Evolutionary conservation across 2,888 invertebrate genomes (phyloP).

Genomic region (Lacanobia wlatinum): DNA sequence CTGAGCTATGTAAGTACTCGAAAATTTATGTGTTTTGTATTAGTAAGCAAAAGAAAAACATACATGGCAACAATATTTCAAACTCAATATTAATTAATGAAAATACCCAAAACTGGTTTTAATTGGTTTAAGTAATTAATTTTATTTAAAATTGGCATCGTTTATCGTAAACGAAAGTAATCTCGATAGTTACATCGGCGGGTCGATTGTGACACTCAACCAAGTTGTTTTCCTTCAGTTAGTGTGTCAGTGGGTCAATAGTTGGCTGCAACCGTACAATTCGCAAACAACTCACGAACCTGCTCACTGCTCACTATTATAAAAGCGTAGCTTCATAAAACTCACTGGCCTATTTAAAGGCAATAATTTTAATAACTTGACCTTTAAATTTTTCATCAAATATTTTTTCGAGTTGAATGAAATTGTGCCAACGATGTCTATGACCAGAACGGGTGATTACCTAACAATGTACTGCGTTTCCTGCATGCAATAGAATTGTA

Average conservation of each 20-base stretch:
- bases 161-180: constrained; percentile 72
- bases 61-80: background rate
- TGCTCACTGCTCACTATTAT: constrained; percentile 79
- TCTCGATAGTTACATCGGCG: constrained; percentile 68
- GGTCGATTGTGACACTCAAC: constrained; percentile 79
- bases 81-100: background rate
- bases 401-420: background rate
- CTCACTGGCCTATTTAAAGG: constrained; percentile 41
- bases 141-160: constrained; percentile 2
- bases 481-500: constrained; percentile 58
- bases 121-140: background rate
- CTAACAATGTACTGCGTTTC: constrained; percentile 53
- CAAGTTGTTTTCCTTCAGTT: constrained; percentile 87
- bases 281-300: constrained; percentile 84
- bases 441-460: constrained; percentile 57
- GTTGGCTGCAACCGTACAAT: constrained; percentile 82
- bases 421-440: constrained; percentile 41
- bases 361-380: constrained; percentile 16
- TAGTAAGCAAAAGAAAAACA: background rate
- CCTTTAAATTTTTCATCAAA: constrained; percentile 4
- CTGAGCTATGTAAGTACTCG: background rate
- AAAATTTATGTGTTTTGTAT: background rate
- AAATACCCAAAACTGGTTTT: background rate
- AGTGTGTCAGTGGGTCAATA: constrained; percentile 89
- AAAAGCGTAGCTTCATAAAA: constrained; percentile 59